Base-by-base conservation (phyloP, 2,888 invertebrate genomes). In the Tholera decimalis region DNA sequence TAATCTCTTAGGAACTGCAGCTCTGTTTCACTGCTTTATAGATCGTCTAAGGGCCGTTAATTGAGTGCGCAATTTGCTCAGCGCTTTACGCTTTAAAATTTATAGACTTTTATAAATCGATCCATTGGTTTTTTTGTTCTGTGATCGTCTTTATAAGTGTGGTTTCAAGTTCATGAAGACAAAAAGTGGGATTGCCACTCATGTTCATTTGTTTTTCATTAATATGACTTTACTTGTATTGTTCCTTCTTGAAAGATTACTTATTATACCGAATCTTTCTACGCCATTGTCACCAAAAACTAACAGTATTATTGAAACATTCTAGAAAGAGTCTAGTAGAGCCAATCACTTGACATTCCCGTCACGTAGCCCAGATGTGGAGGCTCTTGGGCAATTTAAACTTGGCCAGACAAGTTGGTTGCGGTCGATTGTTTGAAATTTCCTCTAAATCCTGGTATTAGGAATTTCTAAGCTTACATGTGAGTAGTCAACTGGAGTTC, bases 321-420 rank as follows among this genome's bases (percentile, higher is more conserved):
- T 44, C 41, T 7, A 26, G 22, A 49, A 37, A 7, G 24, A 33
- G 24, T 43, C 9, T 24, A 76, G 67, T 33, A 30, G 30, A 18
- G 51, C 43, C 70, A 47, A 59, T 26, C 77, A 55, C 55, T 76
- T 62, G 59, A 44, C 49, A 50, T 28, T 47, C 71, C 41, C 46
- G 76, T 72, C 77, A 79, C 71, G 79, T 77, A 63, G 66, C 65
- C 73, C 77, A 83, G 50, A 63, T 70, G 77, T 67, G 53, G 53
- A 70, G 63, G 82, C 85, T 86, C 85, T 88, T 80, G 86, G 85
- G 84, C 87, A 90, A 91, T 91, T 91, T 88, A 88, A 91, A 90
- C 73, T 91, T 90, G 73, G 75, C 44, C 82, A 69, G 77, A 56
- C 60, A 62, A 73, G 54, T 77, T 77, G 44, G 56, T 35, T 61